Evolutionary conservation across 1,140 invertebrate species (phyloP), one percentile per base, ranked within the genome.

Genomic region (Magallana ariakensis): DNA sequence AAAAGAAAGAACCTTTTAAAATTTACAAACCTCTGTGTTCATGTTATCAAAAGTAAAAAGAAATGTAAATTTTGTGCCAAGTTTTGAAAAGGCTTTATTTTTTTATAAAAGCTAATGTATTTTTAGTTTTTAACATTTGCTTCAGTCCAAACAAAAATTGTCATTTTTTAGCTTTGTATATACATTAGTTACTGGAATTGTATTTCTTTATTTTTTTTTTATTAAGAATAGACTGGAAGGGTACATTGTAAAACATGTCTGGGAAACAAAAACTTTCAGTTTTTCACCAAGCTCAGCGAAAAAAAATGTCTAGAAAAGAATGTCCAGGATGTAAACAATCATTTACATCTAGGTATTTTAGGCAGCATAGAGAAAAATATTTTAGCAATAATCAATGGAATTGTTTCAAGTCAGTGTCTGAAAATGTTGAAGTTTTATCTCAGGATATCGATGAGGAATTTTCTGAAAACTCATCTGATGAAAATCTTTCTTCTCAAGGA

Each of bases 271-370:
- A 55, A 22, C 80, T 81, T 81, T 81, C 80, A 13, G 15, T 8
- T 53, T 81, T 46, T 46, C 80, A 81, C n/a, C 15, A 16, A 16
- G 80, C 80, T 11, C 80, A 33, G 46, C 62, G 26, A 33, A 84
- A 84, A 26, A 66, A 84, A 84, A 57, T 53, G 56, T 58, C 55
- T 54, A 85, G n/a, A 46, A 85, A 70, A 33, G 22, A 58, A 66
- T 53, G 83, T 66, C 83, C 83, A 1, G 83, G 83, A n/a, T 85
- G 83, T 85, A 55, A 26, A 85, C 11, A 70, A 66, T 46, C 22
- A 70, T 85, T 66, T 55, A 53, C 33, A 19, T 11, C 83, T 13
- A 53, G 58, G 46, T 70, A 85, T 85, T 85, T 85, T 70, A 22
- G n/a, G 13, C 26, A 33, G 26, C 83, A 85, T 85, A n/a, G n/a